Conservation (phyloP, 2,113 vertebrate species). For the Eulemur macaco region DNA sequence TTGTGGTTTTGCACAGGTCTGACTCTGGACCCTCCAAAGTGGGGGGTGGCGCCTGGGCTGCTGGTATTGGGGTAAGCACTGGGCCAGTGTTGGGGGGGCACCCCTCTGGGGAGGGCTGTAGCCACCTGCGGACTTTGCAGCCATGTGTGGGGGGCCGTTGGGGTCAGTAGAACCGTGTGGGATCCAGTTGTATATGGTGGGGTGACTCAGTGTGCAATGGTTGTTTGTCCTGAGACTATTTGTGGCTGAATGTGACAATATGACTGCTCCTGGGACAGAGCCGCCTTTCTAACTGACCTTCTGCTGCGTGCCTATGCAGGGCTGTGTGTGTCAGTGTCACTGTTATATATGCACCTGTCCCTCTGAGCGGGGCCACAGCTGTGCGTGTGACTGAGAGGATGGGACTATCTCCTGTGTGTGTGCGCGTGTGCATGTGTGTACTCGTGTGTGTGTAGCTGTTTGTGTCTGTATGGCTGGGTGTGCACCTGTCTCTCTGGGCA, state of each 20-base stretch:
- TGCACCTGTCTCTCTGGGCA: not conserved
- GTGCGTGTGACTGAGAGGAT: fast-evolving
- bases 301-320: not conserved
- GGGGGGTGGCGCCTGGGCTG: fast-evolving
- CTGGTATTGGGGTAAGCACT: not conserved
- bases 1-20: not conserved
- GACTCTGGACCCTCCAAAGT: not conserved
- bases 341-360: not conserved
- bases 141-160: fast-evolving
- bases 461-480: not conserved
- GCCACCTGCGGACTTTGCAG: not conserved
- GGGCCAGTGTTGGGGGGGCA: too few relatives aligned
- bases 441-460: not conserved
- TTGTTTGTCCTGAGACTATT: not conserved
- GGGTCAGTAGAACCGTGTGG: fast-evolving
- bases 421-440: not conserved
- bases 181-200: fast-evolving
- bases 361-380: not conserved
- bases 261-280: not conserved
- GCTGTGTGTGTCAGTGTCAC: not conserved
- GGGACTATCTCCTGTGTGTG: not conserved
- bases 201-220: fast-evolving
- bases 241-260: not conserved
- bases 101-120: not conserved
- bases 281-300: not conserved